These are phyloP conservation scores for Mythimna loreyi DNA, from an alignment of 2,888 invertebrate species.

Conservation along the genomic window DNA sequence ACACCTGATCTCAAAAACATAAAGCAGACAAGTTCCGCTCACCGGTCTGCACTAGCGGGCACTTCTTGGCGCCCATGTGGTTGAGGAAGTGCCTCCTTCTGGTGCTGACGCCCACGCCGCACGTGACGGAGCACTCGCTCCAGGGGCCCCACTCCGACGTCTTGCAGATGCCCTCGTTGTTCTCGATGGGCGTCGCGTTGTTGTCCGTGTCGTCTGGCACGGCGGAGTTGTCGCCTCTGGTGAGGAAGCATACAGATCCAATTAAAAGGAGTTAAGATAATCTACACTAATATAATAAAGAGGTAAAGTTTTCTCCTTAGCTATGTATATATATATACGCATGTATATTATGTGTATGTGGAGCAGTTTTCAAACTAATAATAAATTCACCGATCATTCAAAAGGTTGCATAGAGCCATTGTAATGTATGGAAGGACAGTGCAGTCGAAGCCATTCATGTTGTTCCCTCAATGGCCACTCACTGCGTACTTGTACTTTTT, in stretches of 20 bases:
- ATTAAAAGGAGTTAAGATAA: too few relatives aligned
- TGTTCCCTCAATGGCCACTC: neutral
- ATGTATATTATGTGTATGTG: too few relatives aligned
- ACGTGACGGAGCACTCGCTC: constrained; percentile 97
- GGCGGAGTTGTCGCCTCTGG: constrained; percentile 72
- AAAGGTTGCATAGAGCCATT: neutral
- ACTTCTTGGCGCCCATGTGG: constrained; percentile 95
- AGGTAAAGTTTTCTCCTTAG: too few relatives aligned
- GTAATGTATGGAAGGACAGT: neutral
- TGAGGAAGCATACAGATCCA: neutral
- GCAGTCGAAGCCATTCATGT: neutral
- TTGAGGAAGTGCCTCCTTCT: constrained; percentile 94
- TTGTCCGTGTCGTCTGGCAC: constrained; percentile 64
- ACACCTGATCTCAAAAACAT: too few relatives aligned
- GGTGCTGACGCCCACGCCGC: constrained; percentile 95
- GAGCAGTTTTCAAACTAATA: neutral
- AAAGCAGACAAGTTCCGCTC: too few relatives aligned
- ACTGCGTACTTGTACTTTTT: neutral
- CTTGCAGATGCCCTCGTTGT: constrained; percentile 90
- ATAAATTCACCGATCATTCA: neutral
- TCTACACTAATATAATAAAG: too few relatives aligned
- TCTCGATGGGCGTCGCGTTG: constrained; percentile 62
- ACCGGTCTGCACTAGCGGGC: constrained; percentile 93
- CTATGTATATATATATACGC: too few relatives aligned
- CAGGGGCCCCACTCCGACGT: constrained; percentile 94